phyloP scores from a whole-genome alignment of 2,797 vertebrate species.

The Parauchenoglanis punctatus region DNA sequence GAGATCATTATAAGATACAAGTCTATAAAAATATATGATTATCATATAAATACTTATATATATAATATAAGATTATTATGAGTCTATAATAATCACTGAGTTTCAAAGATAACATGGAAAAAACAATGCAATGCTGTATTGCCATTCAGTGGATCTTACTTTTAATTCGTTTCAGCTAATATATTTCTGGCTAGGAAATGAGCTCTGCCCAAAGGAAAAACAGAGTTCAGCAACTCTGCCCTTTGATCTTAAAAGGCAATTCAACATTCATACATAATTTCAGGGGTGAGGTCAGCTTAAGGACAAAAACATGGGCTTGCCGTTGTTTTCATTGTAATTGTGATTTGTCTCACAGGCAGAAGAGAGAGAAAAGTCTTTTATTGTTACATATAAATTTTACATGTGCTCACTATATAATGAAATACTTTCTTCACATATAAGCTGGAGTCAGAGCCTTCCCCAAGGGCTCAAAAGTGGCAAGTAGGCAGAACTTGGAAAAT shows the following conservation, averaged over 20 bases:
- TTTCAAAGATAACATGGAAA: not conserved
- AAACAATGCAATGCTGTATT: not conserved
- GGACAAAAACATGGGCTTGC: not conserved
- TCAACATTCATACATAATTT: not conserved
- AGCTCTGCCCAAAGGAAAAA: not conserved
- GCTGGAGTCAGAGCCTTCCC: not conserved
- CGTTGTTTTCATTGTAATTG: not conserved
- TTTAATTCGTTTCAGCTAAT: not conserved
- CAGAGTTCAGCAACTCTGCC: not conserved
- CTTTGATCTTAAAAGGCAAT: constrained; percentile 13
- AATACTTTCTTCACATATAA: no score
- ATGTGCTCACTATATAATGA: not conserved
- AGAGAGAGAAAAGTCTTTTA: not conserved
- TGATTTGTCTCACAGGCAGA: not conserved
- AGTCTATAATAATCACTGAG: not conserved
- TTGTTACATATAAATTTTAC: not conserved
- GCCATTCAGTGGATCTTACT: no score
- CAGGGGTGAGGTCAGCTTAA: not conserved
- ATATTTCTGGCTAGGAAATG: constrained; percentile 2
- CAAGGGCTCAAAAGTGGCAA: not conserved
- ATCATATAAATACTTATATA: no score
- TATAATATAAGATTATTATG: no score
- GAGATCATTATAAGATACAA: not conserved
- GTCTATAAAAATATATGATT: no score
- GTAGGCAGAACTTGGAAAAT: not conserved